Conservation (phyloP, 1,140 invertebrate species). For the Monochamus saltuarius region DNA sequence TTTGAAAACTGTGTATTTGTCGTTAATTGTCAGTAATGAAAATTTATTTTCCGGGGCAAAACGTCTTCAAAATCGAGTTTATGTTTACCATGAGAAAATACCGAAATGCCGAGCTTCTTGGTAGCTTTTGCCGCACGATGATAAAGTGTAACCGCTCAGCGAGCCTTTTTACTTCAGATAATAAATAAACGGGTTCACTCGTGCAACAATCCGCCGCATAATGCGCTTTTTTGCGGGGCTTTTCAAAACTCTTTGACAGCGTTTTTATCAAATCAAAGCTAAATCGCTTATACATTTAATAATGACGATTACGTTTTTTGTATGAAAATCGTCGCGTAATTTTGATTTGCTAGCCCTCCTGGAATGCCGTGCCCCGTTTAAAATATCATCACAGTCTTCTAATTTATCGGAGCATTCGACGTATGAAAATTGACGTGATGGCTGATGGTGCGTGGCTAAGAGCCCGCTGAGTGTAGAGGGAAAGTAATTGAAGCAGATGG, state of each 20-base stretch:
- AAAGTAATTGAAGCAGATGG: too few relatives aligned
- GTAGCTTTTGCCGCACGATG: constrained; percentile 11
- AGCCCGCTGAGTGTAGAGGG: too few relatives aligned
- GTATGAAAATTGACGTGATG: constrained; percentile 15
- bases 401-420: constrained; percentile 19
- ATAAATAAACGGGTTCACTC: constrained; percentile 2
- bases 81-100: constrained; percentile 5
- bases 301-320: constrained; percentile 19
- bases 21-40: too few relatives aligned
- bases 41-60: too few relatives aligned
- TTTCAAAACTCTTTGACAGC: constrained; percentile 9
- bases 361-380: constrained; percentile 10
- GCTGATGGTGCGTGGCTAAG: too few relatives aligned
- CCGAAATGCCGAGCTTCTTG: constrained; percentile 10
- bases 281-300: constrained; percentile 18
- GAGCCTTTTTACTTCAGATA: constrained; percentile 1
- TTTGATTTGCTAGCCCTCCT: constrained; percentile 17
- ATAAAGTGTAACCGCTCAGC: constrained; percentile 11
- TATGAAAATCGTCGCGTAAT: constrained; percentile 7
- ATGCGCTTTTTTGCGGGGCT: constrained; percentile 10
- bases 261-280: constrained; percentile 8
- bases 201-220: constrained; percentile 1
- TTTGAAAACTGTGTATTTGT: too few relatives aligned
- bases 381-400: constrained; percentile 16
- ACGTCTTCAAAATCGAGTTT: not conserved